Evolutionary conservation across 2,113 vertebrate genomes (phyloP).

Genomic region (Tor tambroides): DNA sequence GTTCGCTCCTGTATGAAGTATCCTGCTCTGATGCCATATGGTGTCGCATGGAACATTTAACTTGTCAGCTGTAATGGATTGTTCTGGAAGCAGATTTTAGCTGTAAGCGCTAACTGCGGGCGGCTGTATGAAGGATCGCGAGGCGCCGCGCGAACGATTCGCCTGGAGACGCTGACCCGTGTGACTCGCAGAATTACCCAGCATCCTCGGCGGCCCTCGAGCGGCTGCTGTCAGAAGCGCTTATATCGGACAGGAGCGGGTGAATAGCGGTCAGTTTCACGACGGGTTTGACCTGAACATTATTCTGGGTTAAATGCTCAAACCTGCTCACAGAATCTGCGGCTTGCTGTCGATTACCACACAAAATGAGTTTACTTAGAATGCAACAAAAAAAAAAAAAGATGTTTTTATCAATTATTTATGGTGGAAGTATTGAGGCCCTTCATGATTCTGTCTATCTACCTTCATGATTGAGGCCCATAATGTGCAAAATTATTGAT

Average conservation of each 20-base stretch:
- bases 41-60: constrained; percentile 90
- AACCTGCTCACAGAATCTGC: not conserved
- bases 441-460: too few relatives aligned
- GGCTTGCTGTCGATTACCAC: too few relatives aligned
- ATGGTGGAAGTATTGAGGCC: too few relatives aligned
- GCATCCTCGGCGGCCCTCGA: not conserved
- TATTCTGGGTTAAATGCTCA: not conserved
- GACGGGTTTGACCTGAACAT: not conserved
- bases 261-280: not conserved
- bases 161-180: constrained; percentile 12
- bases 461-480: too few relatives aligned
- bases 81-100: constrained; percentile 88
- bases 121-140: constrained; percentile 80
- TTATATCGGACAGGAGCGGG: not conserved
- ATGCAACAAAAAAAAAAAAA: too few relatives aligned
- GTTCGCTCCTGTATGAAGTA: constrained; percentile 74
- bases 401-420: too few relatives aligned
- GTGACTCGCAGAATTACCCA: not conserved
- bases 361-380: too few relatives aligned
- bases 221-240: not conserved
- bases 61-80: constrained; percentile 93
- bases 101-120: constrained; percentile 83
- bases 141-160: not conserved
- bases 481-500: too few relatives aligned
- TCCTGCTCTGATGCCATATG: constrained; percentile 86